Evolutionary conservation across 1,140 invertebrate species (phyloP).

Genomic region (Ceratosolen fusciceps): DNA sequence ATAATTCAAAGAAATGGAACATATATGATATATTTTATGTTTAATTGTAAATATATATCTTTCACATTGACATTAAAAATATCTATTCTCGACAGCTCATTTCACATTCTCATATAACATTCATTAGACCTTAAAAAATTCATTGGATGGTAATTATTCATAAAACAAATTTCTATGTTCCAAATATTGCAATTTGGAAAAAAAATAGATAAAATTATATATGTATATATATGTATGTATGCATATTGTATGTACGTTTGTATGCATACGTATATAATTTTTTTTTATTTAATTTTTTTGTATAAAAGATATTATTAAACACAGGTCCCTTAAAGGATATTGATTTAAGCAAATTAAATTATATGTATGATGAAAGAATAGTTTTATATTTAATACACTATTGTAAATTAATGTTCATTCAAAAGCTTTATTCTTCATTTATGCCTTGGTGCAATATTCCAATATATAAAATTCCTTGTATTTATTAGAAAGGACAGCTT

Average conservation of each 20-base stretch:
- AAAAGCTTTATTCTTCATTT: background rate
- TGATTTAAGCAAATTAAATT: background rate
- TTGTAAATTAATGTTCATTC: background rate
- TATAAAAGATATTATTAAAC: background rate
- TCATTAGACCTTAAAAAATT: constrained; percentile 15
- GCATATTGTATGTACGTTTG: background rate
- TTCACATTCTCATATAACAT: constrained; percentile 19
- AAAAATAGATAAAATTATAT: constrained; percentile 12
- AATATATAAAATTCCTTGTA: background rate
- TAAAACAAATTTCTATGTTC: constrained; percentile 37
- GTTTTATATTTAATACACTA: background rate
- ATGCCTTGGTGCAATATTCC: background rate
- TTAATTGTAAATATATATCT: constrained; percentile 41
- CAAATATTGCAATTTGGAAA: constrained; percentile 31
- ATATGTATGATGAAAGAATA: background rate
- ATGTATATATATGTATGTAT: constrained; percentile 5
- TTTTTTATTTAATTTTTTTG: background rate
- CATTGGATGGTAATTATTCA: constrained; percentile 30
- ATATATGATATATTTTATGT: constrained; percentile 38
- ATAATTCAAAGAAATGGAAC: background rate
- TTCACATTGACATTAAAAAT: constrained; percentile 20
- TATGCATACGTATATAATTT: background rate
- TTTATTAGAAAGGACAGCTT: background rate
- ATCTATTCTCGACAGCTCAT: constrained; percentile 26
- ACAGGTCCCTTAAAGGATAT: background rate